Base-by-base conservation (phyloP, 2,888 invertebrate genomes). In the Andrena fulva region DNA sequence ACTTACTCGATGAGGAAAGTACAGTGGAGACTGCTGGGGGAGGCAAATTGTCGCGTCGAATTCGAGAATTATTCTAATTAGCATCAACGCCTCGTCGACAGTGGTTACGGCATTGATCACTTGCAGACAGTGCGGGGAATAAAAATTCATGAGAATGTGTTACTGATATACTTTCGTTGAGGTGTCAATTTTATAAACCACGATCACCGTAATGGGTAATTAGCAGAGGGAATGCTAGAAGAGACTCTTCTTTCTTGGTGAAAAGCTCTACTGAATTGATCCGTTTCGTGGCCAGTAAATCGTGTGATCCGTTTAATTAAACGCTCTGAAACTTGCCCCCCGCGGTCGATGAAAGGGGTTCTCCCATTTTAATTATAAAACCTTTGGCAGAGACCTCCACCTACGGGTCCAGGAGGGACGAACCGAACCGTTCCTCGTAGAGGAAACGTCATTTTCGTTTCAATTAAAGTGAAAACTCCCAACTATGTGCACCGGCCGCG, bases 381-480 rank as follows among this genome's bases (percentile, higher is more conserved):
- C 67, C 48, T 20, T 70, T 60, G 52, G n/a, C 54, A 6, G 24
- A 0, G 29, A 29, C n/a, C 31, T 54, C 63, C 48, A 76, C 54
- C 42, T 42, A 33, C 16, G 12, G 52, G 29, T 50, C 62, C 27
- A 48, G 52, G 12, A 42, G 12, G 42, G 12, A 10, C 12, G 42
- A 42, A 12, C 42, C 42, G 42, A 42, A 12, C 3, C 3, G 42
- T 12, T 12, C 42, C 42, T 42, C 42, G 12, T 10, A 42, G 42
- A 10, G 42, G 12, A 50, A 42, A 42, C 20, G 31, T 74, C 64
- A 56, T 72, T 81, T 69, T 77, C 80, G 74, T 82, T 88, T 91
- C 89, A 91, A 91, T 91, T 91, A 90, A 90, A 87, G 84, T 87
- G 85, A 89, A 87, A 89, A 85, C 80, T 64, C 10, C 16, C 56